Evolutionary conservation across 35 echinoderm and acorn worm species (phyloP), one percentile per base, ranked within the genome.

Genomic region (Heliocidaris erythrogramma): DNA sequence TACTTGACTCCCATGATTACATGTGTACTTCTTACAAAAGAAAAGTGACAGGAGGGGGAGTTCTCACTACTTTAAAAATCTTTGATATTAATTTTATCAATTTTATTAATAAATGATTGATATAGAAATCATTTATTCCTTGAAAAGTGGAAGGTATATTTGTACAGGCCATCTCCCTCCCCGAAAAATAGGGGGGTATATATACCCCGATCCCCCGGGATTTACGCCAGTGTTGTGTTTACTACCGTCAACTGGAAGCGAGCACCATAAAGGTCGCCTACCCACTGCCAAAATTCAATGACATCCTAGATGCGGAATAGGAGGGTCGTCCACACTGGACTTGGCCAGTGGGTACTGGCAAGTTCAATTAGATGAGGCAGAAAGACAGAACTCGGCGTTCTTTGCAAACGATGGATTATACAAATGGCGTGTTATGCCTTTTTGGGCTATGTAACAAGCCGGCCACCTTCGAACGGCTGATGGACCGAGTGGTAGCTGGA

Each of bases 401-500:
- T 16, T 14, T 21, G 60, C 60, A 21, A 65, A 9, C 18, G 60
- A 17, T 18, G 60, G 60, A 21, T 16, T 65, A 18, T 65, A 65
- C 18, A 65, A 12, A 14, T 65, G 60, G 60, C 60, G 60, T 21
- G 60, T 17, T 65, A 65, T 65, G 60, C 60, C 60, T n/a, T 21
- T 65, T 65, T 21, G 60, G 60, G 60, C 11, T 65, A 65, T 65
- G 60, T 65, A 65, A 65, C 18, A 29, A n/a, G 13, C 95, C 95
- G 30, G 60, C 90, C 18, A 95, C 95, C 21, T 95, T 95, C 85
- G 90, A 93, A 85, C 9, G 95, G 48, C 48, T 92, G 59, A 96
- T 96, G 96, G 96, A 96, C 52, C 94, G 89, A 35, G 96, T 93
- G 21, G 49, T 96, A 2, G 49, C 87, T 30, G 96, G 89, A 85